phyloP scores from a whole-genome alignment of 2,888 invertebrate species.

The Scotopteryx bipunctaria region DNA sequence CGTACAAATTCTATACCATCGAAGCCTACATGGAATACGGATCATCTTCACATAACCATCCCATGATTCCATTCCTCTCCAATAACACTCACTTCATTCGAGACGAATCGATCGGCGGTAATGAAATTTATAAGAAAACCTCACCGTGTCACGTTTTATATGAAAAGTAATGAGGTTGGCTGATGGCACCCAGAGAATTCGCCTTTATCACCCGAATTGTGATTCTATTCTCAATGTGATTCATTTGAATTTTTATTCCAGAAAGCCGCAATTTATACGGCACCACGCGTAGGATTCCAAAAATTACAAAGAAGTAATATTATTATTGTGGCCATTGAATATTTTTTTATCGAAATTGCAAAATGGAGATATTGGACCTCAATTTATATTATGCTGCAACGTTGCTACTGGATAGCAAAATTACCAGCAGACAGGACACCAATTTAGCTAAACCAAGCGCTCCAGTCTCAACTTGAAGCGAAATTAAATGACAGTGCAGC shows the following conservation, averaged over 20 bases:
- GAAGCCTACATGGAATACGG: neutral
- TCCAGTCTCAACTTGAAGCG: slow-evolving; percentile 55
- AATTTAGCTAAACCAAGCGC: slow-evolving; percentile 64
- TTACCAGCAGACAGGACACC: slow-evolving; percentile 55
- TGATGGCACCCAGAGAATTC: slow-evolving; percentile 57
- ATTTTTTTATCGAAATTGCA: no score
- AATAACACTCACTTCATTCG: slow-evolving; percentile 31
- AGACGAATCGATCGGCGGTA: slow-evolving; percentile 60
- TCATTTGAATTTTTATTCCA: slow-evolving; percentile 48
- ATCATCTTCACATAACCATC: slow-evolving; percentile 4
- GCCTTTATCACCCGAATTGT: slow-evolving; percentile 49
- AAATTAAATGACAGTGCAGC: slow-evolving; percentile 78
- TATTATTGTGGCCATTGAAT: no score
- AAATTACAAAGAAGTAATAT: slow-evolving; percentile 2
- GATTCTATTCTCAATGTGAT: slow-evolving; percentile 48
- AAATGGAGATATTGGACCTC: no score
- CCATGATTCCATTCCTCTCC: slow-evolving; percentile 4
- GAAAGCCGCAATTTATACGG: slow-evolving; percentile 21
- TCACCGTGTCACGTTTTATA: slow-evolving; percentile 57
- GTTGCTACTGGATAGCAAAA: slow-evolving; percentile 42
- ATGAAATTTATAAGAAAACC: slow-evolving; percentile 71
- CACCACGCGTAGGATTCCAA: slow-evolving; percentile 1
- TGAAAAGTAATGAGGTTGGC: slow-evolving; percentile 57
- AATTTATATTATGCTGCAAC: no score
- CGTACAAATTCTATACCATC: no score